Evolutionary conservation across 2,113 vertebrate genomes (phyloP).

Genomic region (Carettochelys insculpta): DNA sequence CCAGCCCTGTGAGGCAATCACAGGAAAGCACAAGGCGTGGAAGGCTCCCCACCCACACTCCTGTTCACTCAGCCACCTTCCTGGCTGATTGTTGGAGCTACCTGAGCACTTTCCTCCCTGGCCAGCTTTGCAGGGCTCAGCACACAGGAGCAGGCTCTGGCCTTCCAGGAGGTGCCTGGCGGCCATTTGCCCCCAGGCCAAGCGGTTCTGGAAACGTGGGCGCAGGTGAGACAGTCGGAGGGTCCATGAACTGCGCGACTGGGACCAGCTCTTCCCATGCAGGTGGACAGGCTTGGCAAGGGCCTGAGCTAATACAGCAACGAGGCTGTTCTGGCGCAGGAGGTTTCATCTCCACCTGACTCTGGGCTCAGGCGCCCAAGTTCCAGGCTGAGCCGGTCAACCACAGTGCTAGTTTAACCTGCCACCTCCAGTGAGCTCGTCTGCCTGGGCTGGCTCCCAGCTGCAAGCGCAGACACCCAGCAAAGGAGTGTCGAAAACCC

Average conservation of each 20-base stretch:
- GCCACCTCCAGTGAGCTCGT: not conserved
- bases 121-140: not conserved
- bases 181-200: not conserved
- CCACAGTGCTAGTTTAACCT: not conserved
- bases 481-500: not conserved
- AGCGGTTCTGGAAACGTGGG: not conserved
- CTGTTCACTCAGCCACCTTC: not conserved
- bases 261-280: not conserved
- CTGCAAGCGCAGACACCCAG: not conserved
- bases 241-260: too few species aligned
- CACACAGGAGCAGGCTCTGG: not conserved
- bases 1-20: not conserved
- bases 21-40: not conserved
- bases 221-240: fast-evolving
- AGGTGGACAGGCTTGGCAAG: not conserved
- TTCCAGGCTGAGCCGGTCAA: not conserved
- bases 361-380: not conserved
- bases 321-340: not conserved
- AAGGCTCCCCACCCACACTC: not conserved
- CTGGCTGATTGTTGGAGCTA: not conserved
- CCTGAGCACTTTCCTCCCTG: not conserved
- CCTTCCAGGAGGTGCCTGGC: not conserved
- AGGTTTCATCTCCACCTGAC: not conserved
- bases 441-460: not conserved
- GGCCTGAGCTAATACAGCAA: not conserved